A percentile compares a stretch with the other conserved stretches of the same genome.
phyloP scores from a whole-genome alignment of 2,888 invertebrate genomes.

The Chymomyza fuscimana region DNA sequence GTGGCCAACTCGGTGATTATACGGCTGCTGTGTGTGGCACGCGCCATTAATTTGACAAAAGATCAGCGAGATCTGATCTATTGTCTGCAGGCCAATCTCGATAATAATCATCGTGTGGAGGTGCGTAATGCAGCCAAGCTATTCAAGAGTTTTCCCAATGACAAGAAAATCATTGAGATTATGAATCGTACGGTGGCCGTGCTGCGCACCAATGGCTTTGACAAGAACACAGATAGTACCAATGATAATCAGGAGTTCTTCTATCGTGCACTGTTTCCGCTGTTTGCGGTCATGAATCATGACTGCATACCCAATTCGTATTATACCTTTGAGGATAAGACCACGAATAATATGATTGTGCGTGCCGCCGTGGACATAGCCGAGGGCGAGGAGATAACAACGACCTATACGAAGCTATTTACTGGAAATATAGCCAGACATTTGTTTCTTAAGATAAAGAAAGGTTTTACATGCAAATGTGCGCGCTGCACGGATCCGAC shows the following conservation, averaged over 20 bases:
- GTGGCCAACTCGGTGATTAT: constrained; percentile 77
- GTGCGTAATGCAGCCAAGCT: constrained; percentile 75
- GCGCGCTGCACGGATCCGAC: constrained; percentile 86
- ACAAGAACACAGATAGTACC: constrained; percentile 73
- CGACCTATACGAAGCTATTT: constrained; percentile 86
- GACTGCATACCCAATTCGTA: constrained; percentile 87
- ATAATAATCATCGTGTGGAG: constrained; percentile 77
- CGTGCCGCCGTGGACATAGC: constrained; percentile 83
- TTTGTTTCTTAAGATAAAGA: constrained; percentile 83
- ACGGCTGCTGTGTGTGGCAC: constrained; percentile 73
- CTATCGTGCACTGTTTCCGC: constrained; percentile 84
- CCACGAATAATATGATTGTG: constrained; percentile 82
- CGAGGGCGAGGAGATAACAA: constrained; percentile 85
- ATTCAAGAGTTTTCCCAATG: constrained; percentile 77
- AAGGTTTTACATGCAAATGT: constrained; percentile 86
- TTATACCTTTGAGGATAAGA: constrained; percentile 83
- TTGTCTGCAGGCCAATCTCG: constrained; percentile 77
- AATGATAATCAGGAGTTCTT: constrained; percentile 77
- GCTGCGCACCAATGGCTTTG: constrained; percentile 78
- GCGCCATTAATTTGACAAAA: constrained; percentile 76
- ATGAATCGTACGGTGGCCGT: constrained; percentile 79
- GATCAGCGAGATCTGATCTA: constrained; percentile 76
- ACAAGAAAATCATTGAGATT: constrained; percentile 75
- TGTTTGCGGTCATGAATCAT: constrained; percentile 86
- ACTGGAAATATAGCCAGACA: constrained; percentile 85